Evolutionary conservation across 2,888 invertebrate species (phyloP).

Genomic region (Augochlorella aurata): DNA sequence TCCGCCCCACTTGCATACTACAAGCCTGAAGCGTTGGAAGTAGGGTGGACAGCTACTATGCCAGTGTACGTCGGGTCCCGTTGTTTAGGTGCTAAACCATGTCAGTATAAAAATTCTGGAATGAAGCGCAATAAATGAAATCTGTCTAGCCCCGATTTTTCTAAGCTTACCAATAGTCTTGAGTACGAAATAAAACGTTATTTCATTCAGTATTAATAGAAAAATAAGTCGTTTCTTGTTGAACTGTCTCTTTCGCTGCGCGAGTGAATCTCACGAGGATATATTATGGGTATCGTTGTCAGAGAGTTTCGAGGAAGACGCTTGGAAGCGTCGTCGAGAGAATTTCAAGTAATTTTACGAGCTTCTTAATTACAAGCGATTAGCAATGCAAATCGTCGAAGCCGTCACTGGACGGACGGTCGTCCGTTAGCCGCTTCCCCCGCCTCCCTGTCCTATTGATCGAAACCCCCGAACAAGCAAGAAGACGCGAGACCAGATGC

Average conservation of each 20-base stretch:
- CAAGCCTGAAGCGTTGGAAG: neutral
- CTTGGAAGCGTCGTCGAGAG: neutral
- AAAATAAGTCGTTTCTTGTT: neutral
- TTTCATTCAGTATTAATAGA: too few species aligned
- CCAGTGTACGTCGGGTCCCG: neutral
- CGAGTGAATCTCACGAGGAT: neutral
- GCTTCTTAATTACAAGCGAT: neutral
- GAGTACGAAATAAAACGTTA: slow-evolving; percentile 5
- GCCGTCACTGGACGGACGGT: slow-evolving; percentile 60
- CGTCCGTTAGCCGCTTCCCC: slow-evolving; percentile 58
- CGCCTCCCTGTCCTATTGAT: slow-evolving; percentile 70
- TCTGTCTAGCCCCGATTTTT: neutral
- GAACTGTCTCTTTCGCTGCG: neutral
- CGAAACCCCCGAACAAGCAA: slow-evolving; percentile 60
- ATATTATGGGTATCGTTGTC: too few species aligned
- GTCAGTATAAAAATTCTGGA: slow-evolving; percentile 2
- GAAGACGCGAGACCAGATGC: slow-evolving; percentile 70
- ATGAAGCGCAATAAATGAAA: neutral
- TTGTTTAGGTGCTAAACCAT: neutral
- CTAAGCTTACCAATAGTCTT: neutral
- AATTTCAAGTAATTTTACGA: neutral
- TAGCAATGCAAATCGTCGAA: slow-evolving; percentile 41
- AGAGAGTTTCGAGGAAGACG: neutral
- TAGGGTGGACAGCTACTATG: neutral
- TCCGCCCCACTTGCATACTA: neutral